phyloP scores from a whole-genome alignment of 2,797 vertebrate species.

The Miichthys miiuy region DNA sequence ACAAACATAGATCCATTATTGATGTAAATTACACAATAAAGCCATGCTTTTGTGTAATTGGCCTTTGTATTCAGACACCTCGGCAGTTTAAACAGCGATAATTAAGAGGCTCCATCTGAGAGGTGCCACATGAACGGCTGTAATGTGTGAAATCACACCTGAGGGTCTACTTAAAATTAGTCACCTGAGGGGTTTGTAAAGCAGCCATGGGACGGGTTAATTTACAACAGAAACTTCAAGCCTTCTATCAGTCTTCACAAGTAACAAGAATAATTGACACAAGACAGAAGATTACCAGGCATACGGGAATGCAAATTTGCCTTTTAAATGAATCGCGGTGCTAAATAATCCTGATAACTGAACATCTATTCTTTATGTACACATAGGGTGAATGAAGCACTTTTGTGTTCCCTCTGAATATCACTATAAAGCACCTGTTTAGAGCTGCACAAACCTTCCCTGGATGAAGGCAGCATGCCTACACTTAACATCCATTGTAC shows the following conservation, averaged over 20 bases:
- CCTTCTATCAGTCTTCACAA: constrained; percentile 31
- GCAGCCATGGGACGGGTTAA: constrained; percentile 54
- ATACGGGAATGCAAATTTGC: constrained; percentile 33
- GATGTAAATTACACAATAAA: constrained; percentile 71
- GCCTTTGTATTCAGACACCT: constrained; percentile 74
- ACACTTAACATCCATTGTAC: constrained; percentile 77
- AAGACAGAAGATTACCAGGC: constrained; percentile 29
- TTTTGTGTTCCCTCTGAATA: constrained; percentile 44
- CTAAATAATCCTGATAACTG: constrained; percentile 51
- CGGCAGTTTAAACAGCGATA: constrained; percentile 74
- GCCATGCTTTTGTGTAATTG: constrained; percentile 67
- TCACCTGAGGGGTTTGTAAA: constrained; percentile 78
- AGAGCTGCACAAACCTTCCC: constrained; percentile 49
- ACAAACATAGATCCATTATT: constrained; percentile 70
- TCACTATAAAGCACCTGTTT: constrained; percentile 79
- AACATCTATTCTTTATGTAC: constrained; percentile 29
- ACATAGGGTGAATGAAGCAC: constrained; percentile 40
- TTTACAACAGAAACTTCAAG: constrained; percentile 50
- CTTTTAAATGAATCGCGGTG: constrained; percentile 42
- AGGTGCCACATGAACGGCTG: constrained; percentile 72
- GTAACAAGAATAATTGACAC: constrained; percentile 52
- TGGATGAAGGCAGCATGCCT: constrained; percentile 44
- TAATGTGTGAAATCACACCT: constrained; percentile 80
- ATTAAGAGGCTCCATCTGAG: constrained; percentile 76
- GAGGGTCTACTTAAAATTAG: constrained; percentile 77